phyloP scores from a whole-genome alignment of 1,140 invertebrate genomes.

The Paracyclopina nana region DNA sequence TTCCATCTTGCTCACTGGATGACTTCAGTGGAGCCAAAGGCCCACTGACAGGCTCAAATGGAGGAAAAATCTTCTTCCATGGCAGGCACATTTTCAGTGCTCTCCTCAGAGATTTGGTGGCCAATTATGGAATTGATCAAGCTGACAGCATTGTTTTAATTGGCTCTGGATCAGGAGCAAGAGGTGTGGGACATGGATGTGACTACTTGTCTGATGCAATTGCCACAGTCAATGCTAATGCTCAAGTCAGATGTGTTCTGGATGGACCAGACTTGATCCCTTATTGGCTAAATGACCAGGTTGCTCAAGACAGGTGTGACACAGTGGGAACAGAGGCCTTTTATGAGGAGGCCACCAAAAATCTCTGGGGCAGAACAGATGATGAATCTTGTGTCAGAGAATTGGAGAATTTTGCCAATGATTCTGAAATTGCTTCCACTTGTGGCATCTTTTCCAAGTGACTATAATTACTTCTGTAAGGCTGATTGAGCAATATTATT shows the following conservation, averaged over 20 bases:
- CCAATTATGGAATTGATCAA: not conserved
- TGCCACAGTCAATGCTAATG: not conserved
- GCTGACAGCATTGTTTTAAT: not conserved
- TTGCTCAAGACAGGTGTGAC: no score
- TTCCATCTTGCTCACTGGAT: not conserved
- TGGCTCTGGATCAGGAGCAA: not conserved
- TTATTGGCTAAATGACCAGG: no score
- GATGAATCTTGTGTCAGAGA: not conserved
- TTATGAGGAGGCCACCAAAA: not conserved
- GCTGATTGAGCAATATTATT: no score
- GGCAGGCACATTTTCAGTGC: not conserved
- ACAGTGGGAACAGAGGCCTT: not conserved
- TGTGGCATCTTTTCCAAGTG: not conserved
- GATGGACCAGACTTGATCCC: not conserved
- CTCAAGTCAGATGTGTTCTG: not conserved
- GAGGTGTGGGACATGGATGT: not conserved
- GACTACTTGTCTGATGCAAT: not conserved
- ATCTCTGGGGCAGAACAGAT: not conserved
- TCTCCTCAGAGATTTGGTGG: not conserved
- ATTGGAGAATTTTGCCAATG: not conserved
- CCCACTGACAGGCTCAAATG: not conserved
- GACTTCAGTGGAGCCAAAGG: not conserved
- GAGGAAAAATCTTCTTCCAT: not conserved
- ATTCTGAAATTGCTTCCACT: not conserved
- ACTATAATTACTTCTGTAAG: no score